Base-by-base conservation (phyloP, 2,113 vertebrate genomes). In the Nymphicus hollandicus region DNA sequence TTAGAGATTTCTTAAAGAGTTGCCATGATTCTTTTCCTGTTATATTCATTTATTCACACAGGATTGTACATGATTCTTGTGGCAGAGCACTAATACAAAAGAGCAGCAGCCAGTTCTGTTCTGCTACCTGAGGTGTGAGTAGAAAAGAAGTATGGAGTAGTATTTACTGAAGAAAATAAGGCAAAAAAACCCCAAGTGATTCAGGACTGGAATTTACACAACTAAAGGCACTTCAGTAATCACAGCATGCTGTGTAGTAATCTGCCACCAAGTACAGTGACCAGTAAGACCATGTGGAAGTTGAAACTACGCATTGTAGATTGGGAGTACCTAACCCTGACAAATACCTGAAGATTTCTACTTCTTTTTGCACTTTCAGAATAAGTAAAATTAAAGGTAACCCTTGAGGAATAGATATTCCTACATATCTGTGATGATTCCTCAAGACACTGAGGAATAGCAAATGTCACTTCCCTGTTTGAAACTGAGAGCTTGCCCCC, bases 231-330 rank as follows among this genome's bases (percentile, higher is more conserved):
- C 11, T 44, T 50, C 35, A 83, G 49, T 39, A 56, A 33, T 58
- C 60, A 46, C 15, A 73, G n/a, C 14, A 10, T 25, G 53, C 28
- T 81, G 17, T 63, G 17, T 4, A 79, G 43, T 22, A 47, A 17
- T 46, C 61, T 90, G 79, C 16, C 35, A 72, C 46, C 35, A 58
- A 55, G 71, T 64, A 47, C 8, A 60, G 23, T 65, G 49, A 69
- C 31, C 9, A 77, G 1, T 11, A 78, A 63, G 7, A 73, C 15
- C 44, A 46, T 0, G 0, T 23, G 44, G 25, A 7, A 81, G 25
- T 49, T 72, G 88, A 79, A 81, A 41, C 13, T 46, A 56, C 44
- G 22, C 27, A 39, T 20, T 56, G 29, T 39, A 37, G 31, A 49
- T 17, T 43, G 15, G 27, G n/a, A 91, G 18, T 53, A 41, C 22